Evolutionary conservation across 2,888 invertebrate genomes (phyloP), one percentile per base, ranked within the genome.

Genomic region (Melieria crassipennis): DNA sequence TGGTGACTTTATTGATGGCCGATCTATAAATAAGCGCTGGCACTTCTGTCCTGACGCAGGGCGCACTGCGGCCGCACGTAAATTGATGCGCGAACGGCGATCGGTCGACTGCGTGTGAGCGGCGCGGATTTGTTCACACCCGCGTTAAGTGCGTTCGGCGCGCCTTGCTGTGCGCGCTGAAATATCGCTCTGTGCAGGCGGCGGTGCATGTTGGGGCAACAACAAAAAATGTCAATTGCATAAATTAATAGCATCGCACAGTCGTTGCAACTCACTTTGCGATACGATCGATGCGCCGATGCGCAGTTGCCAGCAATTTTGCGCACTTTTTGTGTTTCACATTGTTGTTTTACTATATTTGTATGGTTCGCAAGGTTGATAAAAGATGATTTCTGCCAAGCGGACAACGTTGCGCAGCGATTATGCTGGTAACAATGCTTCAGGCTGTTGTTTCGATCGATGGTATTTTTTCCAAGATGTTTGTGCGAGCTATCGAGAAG

Each of bases 191-290:
- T 62, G 71, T 71, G 61, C 55, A 50, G 56, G 67, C 63, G 48
- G 56, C 55, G 57, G 61, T 52, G 71, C 43, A 46, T 68, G 55
- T 71, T 71, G 63, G 50, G 68, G 58, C 66, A 66, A 43, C 63
- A 68, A 58, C 66, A 68, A 69, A 72, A 72, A 72, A 69, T 72
- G 69, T 72, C 72, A 72, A 72, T 72, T 72, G 72, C 69, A 62
- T 69, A 69, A 69, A 72, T 72, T 72, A 72, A 72, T 72, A 69
- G 72, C 72, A 62, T 62, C 65, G 13, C 65, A 70, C 65, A 70
- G 57, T 65, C 70, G 45, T 58, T 50, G 65, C 45, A 48, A 47
- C 61, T 61, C 62, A 62, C 67, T 71, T 67, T 69, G 69, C 61
- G 64, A 65, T 72, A 64, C 68, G 47, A 64, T 70, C 65, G 46